Percentiles rank a stretch among this genome's conserved stretches.
Evolutionary conservation across 1,140 invertebrate genomes (phyloP).

Genomic region (Coptotermes formosanus): DNA sequence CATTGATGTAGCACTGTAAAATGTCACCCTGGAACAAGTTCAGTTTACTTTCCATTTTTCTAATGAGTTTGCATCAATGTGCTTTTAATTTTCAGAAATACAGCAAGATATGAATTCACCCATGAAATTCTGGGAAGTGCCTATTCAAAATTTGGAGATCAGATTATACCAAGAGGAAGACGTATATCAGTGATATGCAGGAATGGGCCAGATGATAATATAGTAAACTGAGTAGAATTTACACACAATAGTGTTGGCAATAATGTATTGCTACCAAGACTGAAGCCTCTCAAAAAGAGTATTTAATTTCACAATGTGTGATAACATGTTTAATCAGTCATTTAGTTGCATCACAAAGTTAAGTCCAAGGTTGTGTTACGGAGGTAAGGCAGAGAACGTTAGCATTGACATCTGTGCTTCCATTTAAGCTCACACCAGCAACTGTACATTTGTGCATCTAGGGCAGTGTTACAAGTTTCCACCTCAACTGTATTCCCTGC

Average conservation of each 20-base stretch:
- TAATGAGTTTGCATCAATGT: too few species aligned
- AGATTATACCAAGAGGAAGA: slow-evolving; percentile 62
- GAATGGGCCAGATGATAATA: slow-evolving; percentile 62
- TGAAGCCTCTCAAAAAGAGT: not conserved
- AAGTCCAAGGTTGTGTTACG: too few species aligned
- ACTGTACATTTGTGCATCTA: too few species aligned
- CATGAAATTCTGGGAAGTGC: slow-evolving; percentile 85
- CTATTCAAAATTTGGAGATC: slow-evolving; percentile 71
- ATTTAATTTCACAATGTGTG: not conserved
- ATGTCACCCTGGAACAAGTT: too few species aligned
- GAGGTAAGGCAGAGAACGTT: too few species aligned
- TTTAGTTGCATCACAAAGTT: too few species aligned
- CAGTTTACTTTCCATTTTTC: too few species aligned
- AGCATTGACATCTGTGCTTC: too few species aligned
- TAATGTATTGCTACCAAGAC: not conserved
- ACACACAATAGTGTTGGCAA: not conserved
- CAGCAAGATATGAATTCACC: slow-evolving; percentile 83
- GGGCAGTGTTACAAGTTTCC: too few species aligned
- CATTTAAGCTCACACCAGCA: too few species aligned
- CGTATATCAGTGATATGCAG: slow-evolving; percentile 91
- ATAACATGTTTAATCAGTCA: not conserved
- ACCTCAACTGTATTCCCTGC: too few species aligned
- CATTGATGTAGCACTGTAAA: too few species aligned
- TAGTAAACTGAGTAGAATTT: not conserved
- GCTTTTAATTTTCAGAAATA: slow-evolving; percentile 57